Evolutionary conservation across 2,113 vertebrate species (phyloP), one percentile per base, ranked within the genome.

Genomic region (Tricholaema leucomelas): DNA sequence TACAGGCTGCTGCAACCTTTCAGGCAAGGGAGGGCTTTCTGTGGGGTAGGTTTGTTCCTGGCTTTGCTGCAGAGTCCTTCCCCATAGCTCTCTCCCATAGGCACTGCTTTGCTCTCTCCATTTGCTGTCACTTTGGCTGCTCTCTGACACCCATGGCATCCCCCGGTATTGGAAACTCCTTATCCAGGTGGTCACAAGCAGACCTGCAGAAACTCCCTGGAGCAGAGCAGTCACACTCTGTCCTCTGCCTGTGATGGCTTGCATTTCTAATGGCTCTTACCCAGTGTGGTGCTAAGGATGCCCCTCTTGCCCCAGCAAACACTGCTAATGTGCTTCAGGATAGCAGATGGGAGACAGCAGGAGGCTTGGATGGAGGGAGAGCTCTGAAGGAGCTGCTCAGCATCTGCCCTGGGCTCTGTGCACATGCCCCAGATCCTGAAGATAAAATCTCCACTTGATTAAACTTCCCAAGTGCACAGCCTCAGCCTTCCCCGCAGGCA

Each of bases 321-420:
- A 10, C 12, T 20, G 35, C 48, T 16, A 2, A 10, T 2, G 16
- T 20, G 17, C 18, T 16, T 31, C 2, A 7, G 65, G 30, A 12
- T 0, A 2, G 54, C 40, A 35, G 72, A 8, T 9, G 65, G 17
- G 36, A 35, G 35, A 8, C 0, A 5, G 25, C 31, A 7, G 55
- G 50, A 52, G 69, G 36, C 24, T 69, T 58, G 44, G n/a, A 25
- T 48, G 36, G 36, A 35, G 42, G 12, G 16, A 25, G 38, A 56
- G 59, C 35, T 44, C 46, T 27, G 33, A 20, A 77, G 60, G 38
- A 81, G 50, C 28, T 0, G 3, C 28, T 19, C 4, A 3, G 24
- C 1, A 1, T 11, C 19, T 10, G 3, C 31, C 46, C 28, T 0
- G 1, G 20, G 17, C 55, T 24, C 65, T 1, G 2, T 8, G 38